Percentiles rank a stretch among this genome's conserved stretches.
Evolutionary conservation across 2,797 vertebrate genomes (phyloP).

Genomic region (Stomatorhinus walkeri): DNA sequence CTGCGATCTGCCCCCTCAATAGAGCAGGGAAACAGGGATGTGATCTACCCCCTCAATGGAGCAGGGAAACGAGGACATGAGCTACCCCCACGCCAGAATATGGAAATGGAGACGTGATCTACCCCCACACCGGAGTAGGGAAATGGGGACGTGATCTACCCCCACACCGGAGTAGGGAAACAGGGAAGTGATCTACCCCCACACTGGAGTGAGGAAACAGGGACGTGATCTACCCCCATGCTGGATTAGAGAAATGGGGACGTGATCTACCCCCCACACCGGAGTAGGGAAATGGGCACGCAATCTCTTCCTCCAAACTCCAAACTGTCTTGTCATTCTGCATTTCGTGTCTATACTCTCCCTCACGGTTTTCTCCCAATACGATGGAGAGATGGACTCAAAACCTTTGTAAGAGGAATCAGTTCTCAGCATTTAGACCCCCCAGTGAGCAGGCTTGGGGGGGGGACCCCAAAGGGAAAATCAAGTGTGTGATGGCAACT

Average conservation of each 20-base stretch:
- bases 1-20: neutral
- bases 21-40: neutral
- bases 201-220: neutral
- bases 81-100: neutral
- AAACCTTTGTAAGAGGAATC: neutral
- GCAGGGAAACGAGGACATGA: neutral
- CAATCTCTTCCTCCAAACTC: neutral
- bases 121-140: neutral
- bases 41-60: neutral
- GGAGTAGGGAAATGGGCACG: neutral
- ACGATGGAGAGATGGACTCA: too few species aligned
- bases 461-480: neutral
- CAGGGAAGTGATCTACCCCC: neutral
- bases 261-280: neutral
- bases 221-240: neutral
- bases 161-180: neutral
- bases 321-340: slow-evolving; percentile 27
- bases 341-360: slow-evolving; percentile 22
- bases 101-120: neutral
- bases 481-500: neutral
- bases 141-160: neutral
- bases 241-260: neutral
- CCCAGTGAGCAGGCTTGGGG: neutral
- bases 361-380: slow-evolving; percentile 17
- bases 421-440: neutral